Evolutionary conservation across 2,113 vertebrate species (phyloP).

Genomic region (Gymnarchus niloticus): DNA sequence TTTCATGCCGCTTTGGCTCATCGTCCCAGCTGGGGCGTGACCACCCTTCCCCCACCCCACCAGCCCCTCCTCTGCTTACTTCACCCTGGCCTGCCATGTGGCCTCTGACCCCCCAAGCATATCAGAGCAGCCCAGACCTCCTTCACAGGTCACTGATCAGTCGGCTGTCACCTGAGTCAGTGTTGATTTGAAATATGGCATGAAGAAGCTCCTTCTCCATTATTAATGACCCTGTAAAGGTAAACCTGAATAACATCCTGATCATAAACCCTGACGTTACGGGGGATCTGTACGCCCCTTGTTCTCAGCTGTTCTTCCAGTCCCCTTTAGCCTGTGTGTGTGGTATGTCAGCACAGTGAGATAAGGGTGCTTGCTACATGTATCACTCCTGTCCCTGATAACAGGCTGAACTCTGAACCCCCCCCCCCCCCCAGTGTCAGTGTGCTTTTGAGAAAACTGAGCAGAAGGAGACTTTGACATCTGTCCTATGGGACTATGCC

Average conservation of each 20-base stretch:
- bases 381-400: not conserved
- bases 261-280: not conserved
- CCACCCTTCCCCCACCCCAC: not conserved
- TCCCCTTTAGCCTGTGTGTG: not conserved
- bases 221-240: not conserved
- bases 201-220: not conserved
- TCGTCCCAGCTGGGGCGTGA: not conserved
- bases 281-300: not conserved
- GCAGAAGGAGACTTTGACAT: not conserved
- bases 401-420: not conserved
- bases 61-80: not conserved
- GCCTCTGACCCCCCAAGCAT: not conserved
- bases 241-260: not conserved
- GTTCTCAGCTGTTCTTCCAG: not conserved
- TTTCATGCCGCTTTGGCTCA: not conserved
- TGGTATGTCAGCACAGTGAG: not conserved
- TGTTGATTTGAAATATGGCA: not conserved
- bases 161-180: not conserved
- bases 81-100: not conserved
- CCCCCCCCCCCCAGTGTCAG: not conserved
- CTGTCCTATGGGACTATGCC: not conserved
- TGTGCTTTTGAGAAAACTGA: not conserved
- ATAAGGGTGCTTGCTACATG: not conserved
- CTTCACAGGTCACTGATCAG: not conserved
- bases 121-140: not conserved